Evolutionary conservation across 1,140 invertebrate species (phyloP), one percentile per base, ranked within the genome.

Genomic region (Pogonomyrmex californicus): DNA sequence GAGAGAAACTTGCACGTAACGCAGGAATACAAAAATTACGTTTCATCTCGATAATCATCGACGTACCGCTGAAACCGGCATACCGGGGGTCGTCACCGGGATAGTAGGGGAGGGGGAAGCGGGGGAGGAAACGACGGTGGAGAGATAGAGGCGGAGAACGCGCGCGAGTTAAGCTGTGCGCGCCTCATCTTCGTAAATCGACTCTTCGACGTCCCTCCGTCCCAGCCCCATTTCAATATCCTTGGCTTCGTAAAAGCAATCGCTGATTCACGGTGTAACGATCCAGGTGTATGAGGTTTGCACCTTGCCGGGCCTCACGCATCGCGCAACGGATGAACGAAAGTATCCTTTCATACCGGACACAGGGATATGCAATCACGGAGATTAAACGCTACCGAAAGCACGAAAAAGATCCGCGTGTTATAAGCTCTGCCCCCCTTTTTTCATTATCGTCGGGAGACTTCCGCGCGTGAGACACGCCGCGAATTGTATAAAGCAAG

Each of bases 151-250:
- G 86, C 86, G 79, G 86, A 85, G 88, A 85, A 87, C 56, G 23
- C 70, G 89, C 56, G 23, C 70, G 89, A 90, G 89, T 87, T 90
- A 90, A 90, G 75, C 86, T 86, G 88, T 70, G 86, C 89, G 81
- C 86, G 81, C 68, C 89, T 90, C 89, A 90, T 90, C 89, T 90
- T 90, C 89, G 89, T 90, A 90, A 90, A 90, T 90, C 89, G 89
- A 90, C 86, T 79, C 86, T 87, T 90, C 88, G 88, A 87, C 88
- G 88, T 89, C 54, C 88, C 88, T 89, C 58, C 79, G 17, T 85
- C 63, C 54, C 88, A 83, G 63, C 63, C 88, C 88, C 88, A 86
- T 90, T 90, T 90, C 89, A 90, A 90, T 90, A 90, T 90, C 79
- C 88, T 63, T 68, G 88, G 79, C 88, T 90, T 85, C 86, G 89